These are phyloP conservation scores for Bradypus variegatus DNA, from an alignment of 2,797 vertebrate genomes.

Conservation along the genomic window DNA sequence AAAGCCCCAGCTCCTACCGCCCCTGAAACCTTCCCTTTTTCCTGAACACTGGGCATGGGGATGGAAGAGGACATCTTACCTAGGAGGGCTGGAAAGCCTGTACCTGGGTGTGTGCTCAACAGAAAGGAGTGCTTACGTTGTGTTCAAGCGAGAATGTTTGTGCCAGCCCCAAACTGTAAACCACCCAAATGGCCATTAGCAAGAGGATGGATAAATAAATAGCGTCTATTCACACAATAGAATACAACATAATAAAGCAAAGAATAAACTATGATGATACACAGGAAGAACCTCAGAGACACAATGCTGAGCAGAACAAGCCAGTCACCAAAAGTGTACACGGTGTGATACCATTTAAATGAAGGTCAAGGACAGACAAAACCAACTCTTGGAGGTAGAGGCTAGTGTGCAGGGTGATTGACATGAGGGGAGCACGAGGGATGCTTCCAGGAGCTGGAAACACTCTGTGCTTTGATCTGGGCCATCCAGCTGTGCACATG, in stretches of 20 bases:
- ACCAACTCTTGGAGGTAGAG: not conserved
- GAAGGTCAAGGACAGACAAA: not conserved
- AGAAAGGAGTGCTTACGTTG: not conserved
- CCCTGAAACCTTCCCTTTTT: not conserved
- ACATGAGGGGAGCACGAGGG: not conserved
- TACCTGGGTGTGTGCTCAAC: not conserved
- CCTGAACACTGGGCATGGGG: not conserved
- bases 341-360: too few relatives aligned
- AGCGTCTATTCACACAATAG: not conserved
- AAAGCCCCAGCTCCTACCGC: not conserved
- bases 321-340: not conserved
- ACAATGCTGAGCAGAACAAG: not conserved
- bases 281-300: not conserved
- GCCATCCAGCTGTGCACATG: not conserved
- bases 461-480: too few relatives aligned
- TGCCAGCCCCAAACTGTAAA: not conserved
- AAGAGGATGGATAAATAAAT: not conserved
- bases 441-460: not conserved
- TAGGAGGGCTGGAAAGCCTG: not conserved
- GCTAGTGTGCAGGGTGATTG: not conserved
- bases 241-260: not conserved
- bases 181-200: not conserved
- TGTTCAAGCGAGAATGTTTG: not conserved
- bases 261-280: accelerated
- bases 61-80: not conserved